These are phyloP conservation scores for Tetramorium bicarinatum DNA, from an alignment of 2,888 invertebrate genomes.

Conservation along the genomic window DNA sequence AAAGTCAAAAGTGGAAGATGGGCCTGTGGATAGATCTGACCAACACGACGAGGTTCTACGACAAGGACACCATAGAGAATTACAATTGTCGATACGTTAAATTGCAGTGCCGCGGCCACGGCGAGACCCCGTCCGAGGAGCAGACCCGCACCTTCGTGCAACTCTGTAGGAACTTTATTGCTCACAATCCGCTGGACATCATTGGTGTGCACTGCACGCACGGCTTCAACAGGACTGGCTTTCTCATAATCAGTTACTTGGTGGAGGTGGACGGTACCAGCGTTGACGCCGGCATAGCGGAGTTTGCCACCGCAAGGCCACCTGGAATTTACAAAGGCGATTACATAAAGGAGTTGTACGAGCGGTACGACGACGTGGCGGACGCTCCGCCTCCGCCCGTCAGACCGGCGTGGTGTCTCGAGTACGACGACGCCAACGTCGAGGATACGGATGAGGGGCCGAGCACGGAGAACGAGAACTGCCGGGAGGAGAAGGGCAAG, in stretches of 20 bases:
- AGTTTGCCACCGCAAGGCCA: conserved; percentile 93
- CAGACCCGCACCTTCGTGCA: conserved; percentile 95
- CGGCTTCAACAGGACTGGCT: conserved; percentile 99
- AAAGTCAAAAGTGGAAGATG: conserved; percentile 93
- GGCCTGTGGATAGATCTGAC: conserved; percentile 99
- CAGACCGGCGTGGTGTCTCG: conserved; percentile 96
- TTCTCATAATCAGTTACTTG: conserved; percentile 96
- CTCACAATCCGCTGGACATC: conserved; percentile 92
- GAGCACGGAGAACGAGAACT: conserved; percentile 62
- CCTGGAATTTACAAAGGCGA: conserved; percentile 99
- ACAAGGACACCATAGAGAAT: conserved; percentile 92
- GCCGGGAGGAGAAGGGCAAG: conserved; percentile 77
- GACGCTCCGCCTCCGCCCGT: conserved; percentile 90
- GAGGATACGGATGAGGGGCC: conserved; percentile 77
- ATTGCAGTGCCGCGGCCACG: conserved; percentile 96
- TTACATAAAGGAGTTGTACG: conserved; percentile 95
- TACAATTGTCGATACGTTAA: conserved; percentile 95
- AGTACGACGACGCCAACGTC: conserved; percentile 80
- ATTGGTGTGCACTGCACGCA: conserved; percentile 97
- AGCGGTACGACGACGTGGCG: conserved; percentile 92
- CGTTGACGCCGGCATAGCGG: conserved; percentile 93
- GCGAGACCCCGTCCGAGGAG: conserved; percentile 95
- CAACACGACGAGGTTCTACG: conserved; percentile 97
- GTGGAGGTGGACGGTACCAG: conserved; percentile 94
- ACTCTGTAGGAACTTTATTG: conserved; percentile 92